A percentile compares a stretch with the other conserved stretches of the same genome.
phyloP scores from a whole-genome alignment of 2,797 vertebrate genomes.

The Melanotaenia pygmaea region DNA sequence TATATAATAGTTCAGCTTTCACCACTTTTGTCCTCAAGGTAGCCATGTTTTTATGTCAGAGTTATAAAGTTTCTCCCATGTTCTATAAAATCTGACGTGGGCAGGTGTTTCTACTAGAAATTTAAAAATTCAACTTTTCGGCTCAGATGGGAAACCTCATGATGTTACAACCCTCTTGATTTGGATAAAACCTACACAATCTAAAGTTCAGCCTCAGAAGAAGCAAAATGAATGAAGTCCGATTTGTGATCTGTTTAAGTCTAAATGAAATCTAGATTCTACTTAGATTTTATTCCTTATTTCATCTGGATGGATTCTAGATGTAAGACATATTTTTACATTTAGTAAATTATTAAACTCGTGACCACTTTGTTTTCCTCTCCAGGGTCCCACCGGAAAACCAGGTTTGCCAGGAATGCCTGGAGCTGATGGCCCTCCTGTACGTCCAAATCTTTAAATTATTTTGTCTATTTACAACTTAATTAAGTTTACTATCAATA shows the following conservation, averaged over 20 bases:
- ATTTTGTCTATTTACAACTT: rapidly evolving
- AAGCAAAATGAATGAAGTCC: neutral
- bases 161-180: neutral
- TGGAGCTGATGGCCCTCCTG: conserved; percentile 90
- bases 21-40: neutral
- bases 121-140: neutral
- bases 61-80: neutral
- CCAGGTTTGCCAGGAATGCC: conserved; percentile 94
- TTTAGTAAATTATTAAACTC: neutral
- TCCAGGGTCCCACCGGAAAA: conserved; percentile 90
- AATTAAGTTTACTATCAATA: neutral
- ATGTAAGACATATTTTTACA: neutral
- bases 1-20: neutral
- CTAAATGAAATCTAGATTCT: neutral
- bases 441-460: conserved; percentile 70
- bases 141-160: neutral
- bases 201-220: neutral
- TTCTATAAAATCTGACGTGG: neutral
- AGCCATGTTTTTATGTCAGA: neutral
- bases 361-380: neutral
- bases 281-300: neutral
- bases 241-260: neutral
- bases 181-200: neutral
- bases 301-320: rapidly evolving
- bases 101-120: neutral